A percentile compares a stretch with the other conserved stretches of the same genome.
Evolutionary conservation across 2,113 vertebrate genomes (phyloP).

Genomic region (Cinclus cinclus): DNA sequence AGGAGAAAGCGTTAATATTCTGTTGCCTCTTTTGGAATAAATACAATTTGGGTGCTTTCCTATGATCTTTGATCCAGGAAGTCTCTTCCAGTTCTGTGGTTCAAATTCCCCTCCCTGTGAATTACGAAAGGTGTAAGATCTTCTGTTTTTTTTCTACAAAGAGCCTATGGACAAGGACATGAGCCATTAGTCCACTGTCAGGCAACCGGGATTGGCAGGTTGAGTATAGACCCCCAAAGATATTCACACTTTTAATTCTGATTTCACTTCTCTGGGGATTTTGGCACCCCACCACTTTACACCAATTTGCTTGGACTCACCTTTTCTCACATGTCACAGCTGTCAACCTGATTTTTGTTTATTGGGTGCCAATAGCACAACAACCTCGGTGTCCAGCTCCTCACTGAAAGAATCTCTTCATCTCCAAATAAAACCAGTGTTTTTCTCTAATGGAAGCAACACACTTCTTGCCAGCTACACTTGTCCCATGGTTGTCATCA

Average conservation of each 20-base stretch:
- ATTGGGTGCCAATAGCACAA: background rate
- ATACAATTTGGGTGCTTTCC: background rate
- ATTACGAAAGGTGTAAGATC: rapidly evolving
- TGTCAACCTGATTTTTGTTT: background rate
- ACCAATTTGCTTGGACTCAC: background rate
- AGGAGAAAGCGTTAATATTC: background rate
- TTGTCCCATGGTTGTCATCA: background rate
- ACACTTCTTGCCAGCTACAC: background rate
- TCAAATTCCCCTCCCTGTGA: background rate
- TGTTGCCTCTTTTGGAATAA: background rate
- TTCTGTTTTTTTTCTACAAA: background rate
- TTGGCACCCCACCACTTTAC: background rate
- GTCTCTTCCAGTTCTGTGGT: background rate
- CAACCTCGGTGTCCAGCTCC: background rate
- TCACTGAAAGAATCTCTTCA: background rate
- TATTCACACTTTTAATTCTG: background rate
- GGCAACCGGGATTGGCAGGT: background rate
- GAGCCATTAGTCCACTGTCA: background rate
- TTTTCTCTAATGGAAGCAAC: background rate
- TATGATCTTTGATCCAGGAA: background rate
- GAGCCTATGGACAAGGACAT: background rate
- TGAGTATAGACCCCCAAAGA: background rate
- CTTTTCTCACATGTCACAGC: background rate
- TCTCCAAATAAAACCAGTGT: background rate
- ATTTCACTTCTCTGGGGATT: background rate